Percentiles rank a stretch among this genome's conserved stretches.
phyloP scores from a whole-genome alignment of 2,797 vertebrate genomes.

The Falco rusticolus region DNA sequence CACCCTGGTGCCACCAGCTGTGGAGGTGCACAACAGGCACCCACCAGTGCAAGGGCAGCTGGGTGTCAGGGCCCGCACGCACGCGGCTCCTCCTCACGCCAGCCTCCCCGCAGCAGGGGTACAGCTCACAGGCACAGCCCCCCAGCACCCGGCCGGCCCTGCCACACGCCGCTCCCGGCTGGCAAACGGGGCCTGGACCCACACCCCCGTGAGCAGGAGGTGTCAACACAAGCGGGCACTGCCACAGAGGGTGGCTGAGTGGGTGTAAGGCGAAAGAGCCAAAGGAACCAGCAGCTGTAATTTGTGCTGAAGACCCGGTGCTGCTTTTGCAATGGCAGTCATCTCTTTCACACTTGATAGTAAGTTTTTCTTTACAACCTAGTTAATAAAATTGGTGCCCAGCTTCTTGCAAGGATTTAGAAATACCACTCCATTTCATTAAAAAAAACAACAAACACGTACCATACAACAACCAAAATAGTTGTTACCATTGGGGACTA shows the following conservation, averaged over 20 bases:
- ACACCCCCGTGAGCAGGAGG: neutral
- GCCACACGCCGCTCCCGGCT: neutral
- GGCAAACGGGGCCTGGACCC: too few relatives aligned
- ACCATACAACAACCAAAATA: neutral
- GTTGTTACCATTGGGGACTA: neutral
- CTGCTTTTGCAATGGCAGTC: neutral
- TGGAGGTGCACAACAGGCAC: accelerated
- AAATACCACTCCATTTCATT: neutral
- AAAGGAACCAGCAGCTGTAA: neutral
- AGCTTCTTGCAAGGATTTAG: neutral
- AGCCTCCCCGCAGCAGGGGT: neutral
- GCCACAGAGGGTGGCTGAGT: accelerated
- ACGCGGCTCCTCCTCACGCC: neutral
- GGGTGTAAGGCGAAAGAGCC: neutral
- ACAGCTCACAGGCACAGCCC: neutral
- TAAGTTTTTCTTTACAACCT: neutral
- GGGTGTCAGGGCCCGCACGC: neutral
- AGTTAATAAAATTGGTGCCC: neutral
- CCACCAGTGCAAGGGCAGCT: neutral
- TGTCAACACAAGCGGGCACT: neutral
- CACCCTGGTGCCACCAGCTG: neutral
- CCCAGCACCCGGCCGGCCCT: neutral
- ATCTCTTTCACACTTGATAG: neutral
- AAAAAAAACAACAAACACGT: too few relatives aligned
- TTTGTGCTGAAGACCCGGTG: neutral